Percentiles rank a stretch among this genome's conserved stretches.
Evolutionary conservation across 1,140 invertebrate genomes (phyloP).

Genomic region (Ylistrum balloti): DNA sequence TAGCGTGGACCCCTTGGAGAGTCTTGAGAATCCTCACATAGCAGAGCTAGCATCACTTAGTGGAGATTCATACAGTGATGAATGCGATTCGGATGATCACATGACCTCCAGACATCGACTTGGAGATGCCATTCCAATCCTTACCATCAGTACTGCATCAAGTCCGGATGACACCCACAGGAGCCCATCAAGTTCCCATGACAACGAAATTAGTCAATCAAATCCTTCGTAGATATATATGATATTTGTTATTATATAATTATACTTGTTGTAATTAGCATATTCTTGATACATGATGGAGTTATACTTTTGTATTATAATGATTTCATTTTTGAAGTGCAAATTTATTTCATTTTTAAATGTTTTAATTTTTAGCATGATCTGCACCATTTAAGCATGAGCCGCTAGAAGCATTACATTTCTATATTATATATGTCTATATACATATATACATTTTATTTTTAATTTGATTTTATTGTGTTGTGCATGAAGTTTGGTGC

Average conservation of each 20-base stretch:
- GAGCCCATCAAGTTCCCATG: slow-evolving; percentile 44
- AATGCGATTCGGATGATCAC: slow-evolving; percentile 42
- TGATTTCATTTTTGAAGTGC: background rate
- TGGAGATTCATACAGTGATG: slow-evolving; percentile 54
- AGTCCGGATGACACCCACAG: slow-evolving; percentile 52
- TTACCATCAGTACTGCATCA: slow-evolving; percentile 58
- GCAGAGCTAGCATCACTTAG: slow-evolving; percentile 60
- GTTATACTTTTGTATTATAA: background rate
- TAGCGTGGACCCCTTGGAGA: slow-evolving; percentile 68
- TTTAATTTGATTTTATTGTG: background rate
- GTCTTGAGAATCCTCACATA: slow-evolving; percentile 67
- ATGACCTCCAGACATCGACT: background rate
- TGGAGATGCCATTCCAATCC: slow-evolving; percentile 49
- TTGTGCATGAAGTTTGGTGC: background rate
- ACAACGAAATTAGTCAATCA: slow-evolving; percentile 60
- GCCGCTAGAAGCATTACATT: background rate
- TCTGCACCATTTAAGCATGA: background rate
- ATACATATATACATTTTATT: background rate
- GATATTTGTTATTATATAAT: background rate
- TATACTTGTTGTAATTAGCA: background rate
- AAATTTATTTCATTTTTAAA: background rate
- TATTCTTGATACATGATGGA: background rate
- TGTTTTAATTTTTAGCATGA: background rate
- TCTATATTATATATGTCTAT: background rate
- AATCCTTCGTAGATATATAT: slow-evolving; percentile 6